Evolutionary conservation across 2,797 vertebrate species (phyloP).

Genomic region (Darevskia mixta): DNA sequence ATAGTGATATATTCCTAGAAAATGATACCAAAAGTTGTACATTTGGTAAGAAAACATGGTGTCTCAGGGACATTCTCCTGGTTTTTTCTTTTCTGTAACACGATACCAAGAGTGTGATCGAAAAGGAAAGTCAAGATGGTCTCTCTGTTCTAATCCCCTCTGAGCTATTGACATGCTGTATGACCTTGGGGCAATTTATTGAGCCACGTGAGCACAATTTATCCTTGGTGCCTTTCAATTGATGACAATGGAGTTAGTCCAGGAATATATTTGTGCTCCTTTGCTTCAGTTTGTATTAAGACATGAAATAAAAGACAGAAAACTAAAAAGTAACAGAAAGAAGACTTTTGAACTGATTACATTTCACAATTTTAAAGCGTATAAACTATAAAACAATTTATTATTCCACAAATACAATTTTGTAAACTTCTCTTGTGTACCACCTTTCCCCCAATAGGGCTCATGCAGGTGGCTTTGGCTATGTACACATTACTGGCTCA

Average conservation of each 20-base stretch:
- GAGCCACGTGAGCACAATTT: constrained; percentile 45
- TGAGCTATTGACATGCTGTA: constrained; percentile 51
- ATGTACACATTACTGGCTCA: too few relatives aligned
- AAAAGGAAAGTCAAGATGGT: constrained; percentile 50
- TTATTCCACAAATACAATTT: too few relatives aligned
- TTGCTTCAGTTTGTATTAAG: constrained; percentile 58
- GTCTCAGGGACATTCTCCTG: neutral
- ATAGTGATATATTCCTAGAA: constrained; percentile 2
- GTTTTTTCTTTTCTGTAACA: neutral
- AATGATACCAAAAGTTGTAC: neutral
- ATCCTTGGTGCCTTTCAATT: constrained; percentile 37
- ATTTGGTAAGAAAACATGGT: neutral
- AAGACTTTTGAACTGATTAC: neutral
- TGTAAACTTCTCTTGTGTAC: too few relatives aligned
- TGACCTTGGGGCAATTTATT: constrained; percentile 50
- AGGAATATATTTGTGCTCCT: constrained; percentile 53
- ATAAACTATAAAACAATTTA: too few relatives aligned
- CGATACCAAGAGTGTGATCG: constrained; percentile 47
- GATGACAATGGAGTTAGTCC: constrained; percentile 53
- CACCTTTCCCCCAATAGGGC: too few relatives aligned
- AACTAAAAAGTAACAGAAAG: constrained; percentile 34
- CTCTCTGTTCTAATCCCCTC: constrained; percentile 56
- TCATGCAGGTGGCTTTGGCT: too few relatives aligned
- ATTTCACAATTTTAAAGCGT: neutral
- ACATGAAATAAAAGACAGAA: constrained; percentile 42